Evolutionary conservation across 2,113 vertebrate genomes (phyloP), one percentile per base, ranked within the genome.

Genomic region (Nothocercus julius): DNA sequence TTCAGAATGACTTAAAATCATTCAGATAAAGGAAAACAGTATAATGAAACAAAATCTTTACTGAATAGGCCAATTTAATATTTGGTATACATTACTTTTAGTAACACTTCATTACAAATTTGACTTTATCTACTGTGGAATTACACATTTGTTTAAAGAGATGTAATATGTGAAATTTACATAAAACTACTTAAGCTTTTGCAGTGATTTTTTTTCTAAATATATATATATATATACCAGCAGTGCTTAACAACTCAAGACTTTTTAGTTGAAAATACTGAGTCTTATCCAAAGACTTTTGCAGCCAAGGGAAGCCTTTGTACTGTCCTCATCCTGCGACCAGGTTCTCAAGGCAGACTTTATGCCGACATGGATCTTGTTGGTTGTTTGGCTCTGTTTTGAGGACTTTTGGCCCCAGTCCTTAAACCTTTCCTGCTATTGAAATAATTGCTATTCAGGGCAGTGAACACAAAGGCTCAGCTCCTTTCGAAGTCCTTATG

Each of bases 101-200:
- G 28, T 44, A 82, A 89, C 53, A 82, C 13, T 36, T 78, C 47
- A 63, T n/a, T 64, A 53, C 40, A 85, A 56, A 80, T 49, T 66
- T 85, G 9, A 34, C 11, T 75, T 87, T 1, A 6, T 79, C 25
- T 84, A 1, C 61, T 24, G 22, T 34, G 63, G 47, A 81, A 68
- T 87, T 81, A 45, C 9, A 0, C 59, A 27, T 96, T 94, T 97
- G 49, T 79, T 82, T 90, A 86, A 85, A 94, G 83, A 89, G 7
- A 34, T 40, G 8, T 51, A 82, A 93, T 5, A 34, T 74, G 34
- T 53, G 58, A 93, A 66, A 76, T 83, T 79, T 94, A 61, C 62
- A 53, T 61, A 68, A 64, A 85, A 77, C 64, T 90, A 49, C 16
- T 34, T 87, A 56, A 47, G 10, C 38, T 92, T 82, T 87, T 94